Conservation (phyloP, 2,113 vertebrate species). For the Marcusenius ussheri region DNA sequence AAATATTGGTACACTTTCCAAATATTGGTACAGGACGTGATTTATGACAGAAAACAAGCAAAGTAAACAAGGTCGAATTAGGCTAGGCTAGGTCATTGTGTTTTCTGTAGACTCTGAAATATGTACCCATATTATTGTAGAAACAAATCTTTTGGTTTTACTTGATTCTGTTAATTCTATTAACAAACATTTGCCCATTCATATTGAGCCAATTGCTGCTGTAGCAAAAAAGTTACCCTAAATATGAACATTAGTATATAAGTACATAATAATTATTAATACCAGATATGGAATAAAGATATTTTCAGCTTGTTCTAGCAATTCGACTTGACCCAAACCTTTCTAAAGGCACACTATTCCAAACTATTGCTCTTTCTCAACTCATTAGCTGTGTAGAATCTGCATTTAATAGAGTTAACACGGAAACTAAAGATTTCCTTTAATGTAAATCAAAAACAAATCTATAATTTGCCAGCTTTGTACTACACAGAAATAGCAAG, state of each 20-base stretch:
- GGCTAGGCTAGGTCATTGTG: not conserved
- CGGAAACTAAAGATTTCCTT: not conserved
- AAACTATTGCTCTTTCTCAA: not conserved
- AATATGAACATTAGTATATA: not conserved
- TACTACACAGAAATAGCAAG: not conserved
- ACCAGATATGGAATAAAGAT: not conserved
- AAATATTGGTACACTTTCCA: not conserved
- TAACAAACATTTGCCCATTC: not conserved
- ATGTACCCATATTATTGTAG: not conserved
- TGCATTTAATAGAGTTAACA: not conserved
- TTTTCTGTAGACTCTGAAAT: not conserved
- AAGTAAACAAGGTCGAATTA: not conserved
- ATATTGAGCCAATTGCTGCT: not conserved
- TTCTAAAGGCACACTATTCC: not conserved
- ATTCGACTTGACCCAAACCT: not conserved
- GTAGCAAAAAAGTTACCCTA: not conserved
- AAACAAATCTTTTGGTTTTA: not conserved
- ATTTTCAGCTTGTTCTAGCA: not conserved
- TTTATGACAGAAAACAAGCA: not conserved
- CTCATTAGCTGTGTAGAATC: not conserved
- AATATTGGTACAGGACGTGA: not conserved
- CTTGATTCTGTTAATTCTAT: not conserved
- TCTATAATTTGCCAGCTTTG: not conserved
- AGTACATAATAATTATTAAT: not conserved
- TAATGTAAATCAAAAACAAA: not conserved